Base-by-base conservation (phyloP, 2,797 vertebrate genomes). In the Parambassis ranga region DNA sequence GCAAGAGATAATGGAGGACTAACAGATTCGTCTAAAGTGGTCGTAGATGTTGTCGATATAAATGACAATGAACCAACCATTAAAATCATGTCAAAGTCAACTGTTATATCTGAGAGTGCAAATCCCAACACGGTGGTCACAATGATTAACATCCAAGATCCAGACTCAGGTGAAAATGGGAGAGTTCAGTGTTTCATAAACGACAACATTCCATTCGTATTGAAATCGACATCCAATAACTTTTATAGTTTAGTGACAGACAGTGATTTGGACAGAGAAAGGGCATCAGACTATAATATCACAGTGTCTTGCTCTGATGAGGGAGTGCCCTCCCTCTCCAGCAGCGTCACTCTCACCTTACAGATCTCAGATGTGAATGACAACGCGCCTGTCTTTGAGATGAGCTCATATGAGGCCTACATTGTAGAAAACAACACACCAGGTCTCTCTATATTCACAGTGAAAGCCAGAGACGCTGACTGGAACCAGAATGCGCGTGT, bases 61-160 rank as follows among this genome's bases (percentile, higher is more conserved):
- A 93, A 93, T 79, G 92, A 93, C 51, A 93, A 93, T 27, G 50
- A 59, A 0, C 92, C 92, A 0, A 58, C 61, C 0, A 77, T 92
- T 26, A 88, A 79, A 48, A 71, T 93, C 1, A 90, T 89, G 83
- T 90, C 87, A 0, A 84, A 78, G 60, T 72, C 85, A 5, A 47
- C 59, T 4, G 42, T 81, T 0, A 63, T 92, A 51, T 73, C 85
- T 27, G 92, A 93, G 59, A 83, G 65, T 47, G 84, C 86, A 1
- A 60, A 28, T 11, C 41, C 66, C 0, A 77, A 60, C 32, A 93
- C 92, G 4, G 78, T 93, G 0, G 87, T 94, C 6, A 91, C 91
- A 0, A 88, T 94, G 41, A 88, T 94, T 10, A 93, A 92, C 1
- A 66, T 92, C 0, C 86, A 91, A 11, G 93, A 94, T 18, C 71